Base-by-base conservation (phyloP, 2,888 invertebrate genomes). In the Fabriciana adippe region DNA sequence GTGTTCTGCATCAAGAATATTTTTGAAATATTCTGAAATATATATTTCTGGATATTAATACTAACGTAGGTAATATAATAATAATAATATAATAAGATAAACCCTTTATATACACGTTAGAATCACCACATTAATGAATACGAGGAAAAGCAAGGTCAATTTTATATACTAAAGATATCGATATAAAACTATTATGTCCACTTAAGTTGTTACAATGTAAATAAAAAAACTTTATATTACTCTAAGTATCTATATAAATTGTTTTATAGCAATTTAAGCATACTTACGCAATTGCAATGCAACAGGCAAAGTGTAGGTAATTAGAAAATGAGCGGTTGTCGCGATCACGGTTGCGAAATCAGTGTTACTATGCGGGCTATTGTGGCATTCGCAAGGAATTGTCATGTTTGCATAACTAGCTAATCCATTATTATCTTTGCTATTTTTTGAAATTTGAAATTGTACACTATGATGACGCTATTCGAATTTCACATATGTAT, bases 351-450 rank as follows among this genome's bases (percentile, higher is more conserved):
- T 78, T 79, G 75, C 78, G 68, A 76, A 85, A 86, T 84, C 85
- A 77, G 65, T 67, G 78, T 82, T 76, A 82, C 84, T 83, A 92
- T 92, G 92, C 92, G 92, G 92, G 92, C 88, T 81, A 87, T 89
- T 89, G 89, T 85, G 79, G 79, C 77, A 81, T 84, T 80, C 72
- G 56, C 63, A 48, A 71, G 65, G 66, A 71, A 78, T 81, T 83
- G 79, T 79, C 74, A 74, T 67, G 75, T 78, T 81, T 82, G 75
- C 78, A 78, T 78, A 79, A 78, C 74, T 68, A 73, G 73, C 73
- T 73, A 75, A 66, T 64, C 65, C 66, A 67, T 69, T 65, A 67
- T 69, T 65, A 70, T 65, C 67, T 47, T 31, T n/a, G 55, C 50
- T 48, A 45, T 45, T 54, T 67, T 26, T 26, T 26, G 26, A 26